Evolutionary conservation across 2,888 invertebrate species (phyloP).

Genomic region (Prostheceraeus crozeri): DNA sequence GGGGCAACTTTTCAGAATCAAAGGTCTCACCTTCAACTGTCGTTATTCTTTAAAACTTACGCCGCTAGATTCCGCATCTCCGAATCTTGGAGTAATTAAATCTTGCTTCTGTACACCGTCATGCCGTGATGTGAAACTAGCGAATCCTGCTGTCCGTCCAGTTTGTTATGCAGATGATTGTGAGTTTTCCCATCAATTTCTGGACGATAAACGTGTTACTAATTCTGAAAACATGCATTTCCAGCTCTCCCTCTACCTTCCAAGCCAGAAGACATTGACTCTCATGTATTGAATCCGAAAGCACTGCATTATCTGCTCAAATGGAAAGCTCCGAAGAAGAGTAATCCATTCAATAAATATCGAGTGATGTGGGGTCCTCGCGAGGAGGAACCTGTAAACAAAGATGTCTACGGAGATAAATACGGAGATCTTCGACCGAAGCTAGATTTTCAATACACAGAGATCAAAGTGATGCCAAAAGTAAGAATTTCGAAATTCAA

Average conservation of each 20-base stretch:
- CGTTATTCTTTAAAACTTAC: constrained; percentile 24
- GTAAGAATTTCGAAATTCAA: too few species aligned
- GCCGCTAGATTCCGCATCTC: not conserved
- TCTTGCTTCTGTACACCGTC: constrained; percentile 32
- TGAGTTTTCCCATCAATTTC: too few species aligned
- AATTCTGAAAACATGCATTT: too few species aligned
- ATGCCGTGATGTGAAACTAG: constrained; percentile 12
- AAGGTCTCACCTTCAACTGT: constrained; percentile 29
- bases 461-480: constrained; percentile 7
- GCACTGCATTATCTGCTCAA: too few species aligned
- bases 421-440: constrained; percentile 14
- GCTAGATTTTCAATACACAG: constrained; percentile 9
- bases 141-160: not conserved
- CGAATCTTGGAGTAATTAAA: too few species aligned
- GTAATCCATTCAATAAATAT: not conserved
- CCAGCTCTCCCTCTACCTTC: too few species aligned
- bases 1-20: too few species aligned
- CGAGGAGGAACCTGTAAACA: constrained; percentile 31
- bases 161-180: too few species aligned
- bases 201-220: too few species aligned
- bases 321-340: too few species aligned
- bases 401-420: constrained; percentile 21
- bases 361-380: constrained; percentile 29
- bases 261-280: too few species aligned
- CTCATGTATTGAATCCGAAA: too few species aligned